Base-by-base conservation (phyloP, 2,113 vertebrate genomes). In the Sinocyclocheilus anshuiensis region DNA sequence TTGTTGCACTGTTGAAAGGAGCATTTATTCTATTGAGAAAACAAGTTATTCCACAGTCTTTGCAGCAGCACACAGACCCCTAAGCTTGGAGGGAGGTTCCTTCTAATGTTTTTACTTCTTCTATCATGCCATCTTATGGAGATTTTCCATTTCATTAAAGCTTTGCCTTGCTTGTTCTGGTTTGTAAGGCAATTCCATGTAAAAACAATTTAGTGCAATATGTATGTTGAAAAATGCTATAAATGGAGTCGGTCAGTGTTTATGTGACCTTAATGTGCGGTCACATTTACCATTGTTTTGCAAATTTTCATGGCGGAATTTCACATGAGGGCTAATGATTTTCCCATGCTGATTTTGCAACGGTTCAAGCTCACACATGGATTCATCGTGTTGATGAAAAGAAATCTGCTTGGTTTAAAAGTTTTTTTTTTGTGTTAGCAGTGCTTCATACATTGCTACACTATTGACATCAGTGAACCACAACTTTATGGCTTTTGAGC, bases 341-440 rank as follows among this genome's bases (percentile, higher is more conserved):
- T 18, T 6, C 55, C 0, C 18, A 59, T 13, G 10, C 10, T n/a
- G 65, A 67, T 67, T 33, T 13, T 24, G 7, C 13, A 29, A n/a
- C 0, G 1, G 22, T 75, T 75, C 36, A 74, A 42, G 71, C 45
- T 45, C n/a, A 76, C 9, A 50, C 22, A 57, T 8, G 1, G n/a
- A 50, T 48, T 76, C 42, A 26, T 42, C 24, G 29, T 12, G 11
- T 12, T 75, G 12, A 75, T 39, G 2, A 75, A n/a, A 11, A 74
- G 39, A 77, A 48, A 77, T 13, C 75, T 29, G 48, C 1, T 77
- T 77, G 75, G n/a, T 77, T 53, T 55, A 53, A 77, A 71, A 57
- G 55, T 26, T 24, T 11, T n/a, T 65, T 48, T 48, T 45, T 2
- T 77, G 24, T 55, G 15, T 77, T 4, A 75, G 42, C 2, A 29